Evolutionary conservation across 1,140 invertebrate genomes (phyloP).

Genomic region (Brachionus paranguensis): DNA sequence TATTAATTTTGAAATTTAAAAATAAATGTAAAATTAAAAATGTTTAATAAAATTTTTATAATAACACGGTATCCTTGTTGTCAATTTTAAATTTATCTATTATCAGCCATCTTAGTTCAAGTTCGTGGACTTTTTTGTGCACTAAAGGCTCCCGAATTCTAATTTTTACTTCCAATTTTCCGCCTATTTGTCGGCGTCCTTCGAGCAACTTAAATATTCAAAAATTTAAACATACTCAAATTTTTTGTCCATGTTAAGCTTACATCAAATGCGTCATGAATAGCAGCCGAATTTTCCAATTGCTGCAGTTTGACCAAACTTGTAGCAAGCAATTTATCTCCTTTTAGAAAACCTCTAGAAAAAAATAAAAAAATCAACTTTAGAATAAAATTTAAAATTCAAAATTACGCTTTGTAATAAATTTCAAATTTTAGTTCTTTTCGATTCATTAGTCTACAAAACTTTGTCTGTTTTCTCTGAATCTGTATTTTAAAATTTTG

Average conservation of each 20-base stretch:
- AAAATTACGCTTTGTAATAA: conserved; percentile 19
- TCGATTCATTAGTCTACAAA: conserved; percentile 54
- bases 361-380: not conserved
- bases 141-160: conserved; percentile 82
- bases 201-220: conserved; percentile 66
- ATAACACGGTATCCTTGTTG: not conserved
- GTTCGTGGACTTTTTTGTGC: conserved; percentile 79
- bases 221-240: conserved; percentile 40
- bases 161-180: conserved; percentile 82
- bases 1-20: not conserved
- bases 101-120: conserved; percentile 85
- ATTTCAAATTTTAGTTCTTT: conserved; percentile 61
- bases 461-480: conserved; percentile 26
- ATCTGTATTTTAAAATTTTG: conserved; percentile 37
- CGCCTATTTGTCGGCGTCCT: conserved; percentile 75
- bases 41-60: not conserved
- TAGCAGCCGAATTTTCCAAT: conserved; percentile 72
- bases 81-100: conserved; percentile 56
- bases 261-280: conserved; percentile 83
- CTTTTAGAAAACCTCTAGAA: conserved; percentile 70
- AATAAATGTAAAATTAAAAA: not conserved
- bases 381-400: not conserved
- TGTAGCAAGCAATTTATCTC: conserved; percentile 72
- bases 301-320: conserved; percentile 72
- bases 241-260: conserved; percentile 50